Base-by-base conservation (phyloP, 2,888 invertebrate species). In the Hirtodrosophila confusa region DNA sequence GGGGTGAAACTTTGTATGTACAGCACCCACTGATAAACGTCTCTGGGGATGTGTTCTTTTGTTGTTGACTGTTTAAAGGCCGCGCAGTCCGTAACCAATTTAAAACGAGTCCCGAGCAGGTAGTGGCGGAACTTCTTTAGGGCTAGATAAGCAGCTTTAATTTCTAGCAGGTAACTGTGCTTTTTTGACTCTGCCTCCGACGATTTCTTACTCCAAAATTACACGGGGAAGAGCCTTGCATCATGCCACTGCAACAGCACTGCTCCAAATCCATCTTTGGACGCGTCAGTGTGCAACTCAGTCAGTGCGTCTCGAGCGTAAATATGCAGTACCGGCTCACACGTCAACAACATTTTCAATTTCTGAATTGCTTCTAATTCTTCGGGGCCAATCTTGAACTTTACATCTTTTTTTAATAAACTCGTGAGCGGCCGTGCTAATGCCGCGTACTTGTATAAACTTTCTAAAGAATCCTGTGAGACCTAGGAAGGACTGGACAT, bases 101-200 rank as follows among this genome's bases (percentile, higher is more conserved):
- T 27, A 11, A 50, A 51, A 8, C 7, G 27, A 1, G 12, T 31
- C 6, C 35, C 49, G 12, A 44, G n/a, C 24, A 45, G 8, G 9
- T 39, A 60, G 9, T 44, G 63, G 0, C 84, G 44, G 43, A 83
- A 84, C 43, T 80, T 88, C 40, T 76, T 76, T n/a, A 75, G 7
- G 0, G 77, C 69, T 6, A 63, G 48, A 11, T 74, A 55, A n/a
- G 83, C 71, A 0, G 83, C 80, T 11, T 79, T 63, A 6, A 70
- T 70, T 45, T 86, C 80, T 8, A 85, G 31, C 24, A 69, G 73
- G 10, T 80, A 80, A 72, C 62, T 57, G 10, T 57, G 57, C 6
- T n/a, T 11, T 8, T 48, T 51, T 2, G 27, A 9, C 24, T 62
- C 67, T 2, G 17, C 4, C 8, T 12, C 6, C 29, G 43, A n/a